A percentile compares a stretch with the other conserved stretches of the same genome.
Evolutionary conservation across 2,113 vertebrate genomes (phyloP).

Genomic region (Raja brachyura): DNA sequence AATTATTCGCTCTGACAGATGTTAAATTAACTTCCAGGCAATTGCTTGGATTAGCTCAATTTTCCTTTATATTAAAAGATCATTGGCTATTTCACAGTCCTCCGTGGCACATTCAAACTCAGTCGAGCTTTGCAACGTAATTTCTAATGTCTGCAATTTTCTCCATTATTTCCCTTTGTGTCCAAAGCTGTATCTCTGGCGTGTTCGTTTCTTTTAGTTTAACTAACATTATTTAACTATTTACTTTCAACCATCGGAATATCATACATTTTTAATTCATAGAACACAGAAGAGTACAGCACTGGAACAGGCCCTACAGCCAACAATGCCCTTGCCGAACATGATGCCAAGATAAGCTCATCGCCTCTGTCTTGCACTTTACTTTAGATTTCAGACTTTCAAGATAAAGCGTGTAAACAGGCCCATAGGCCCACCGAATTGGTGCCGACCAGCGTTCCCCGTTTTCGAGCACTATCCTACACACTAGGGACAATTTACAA

Average conservation of each 20-base stretch:
- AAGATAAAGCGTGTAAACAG: too few relatives aligned
- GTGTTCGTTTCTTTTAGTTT: background rate
- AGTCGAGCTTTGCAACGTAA: background rate
- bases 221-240: background rate
- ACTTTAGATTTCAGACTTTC: too few relatives aligned
- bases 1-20: background rate
- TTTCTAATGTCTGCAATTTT: conserved; percentile 1
- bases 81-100: background rate
- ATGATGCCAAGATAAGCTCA: too few relatives aligned
- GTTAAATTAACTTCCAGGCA: background rate
- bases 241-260: background rate
- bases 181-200: background rate
- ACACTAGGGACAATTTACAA: too few relatives aligned
- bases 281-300: too few relatives aligned
- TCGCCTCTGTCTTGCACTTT: too few relatives aligned
- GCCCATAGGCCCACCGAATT: too few relatives aligned
- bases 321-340: too few relatives aligned
- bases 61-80: background rate
- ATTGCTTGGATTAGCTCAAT: background rate
- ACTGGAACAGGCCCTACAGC: too few relatives aligned
- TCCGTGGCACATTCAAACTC: background rate
- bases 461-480: too few relatives aligned
- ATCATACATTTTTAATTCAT: background rate
- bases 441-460: too few relatives aligned
- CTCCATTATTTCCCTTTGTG: background rate